Evolutionary conservation across 2,888 invertebrate species (phyloP).

Genomic region (Onthophagus sagittarius): DNA sequence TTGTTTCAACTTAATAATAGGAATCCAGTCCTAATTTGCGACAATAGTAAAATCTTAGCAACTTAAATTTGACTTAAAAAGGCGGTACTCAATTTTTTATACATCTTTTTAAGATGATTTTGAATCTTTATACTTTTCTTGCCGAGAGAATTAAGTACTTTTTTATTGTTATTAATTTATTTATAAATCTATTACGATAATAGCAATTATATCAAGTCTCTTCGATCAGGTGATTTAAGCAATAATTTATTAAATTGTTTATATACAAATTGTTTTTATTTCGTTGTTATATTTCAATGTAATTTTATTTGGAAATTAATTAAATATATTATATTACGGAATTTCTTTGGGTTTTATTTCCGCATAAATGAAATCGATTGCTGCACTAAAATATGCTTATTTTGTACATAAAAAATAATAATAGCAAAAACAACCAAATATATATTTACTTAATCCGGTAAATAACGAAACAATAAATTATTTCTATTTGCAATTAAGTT

Average conservation of each 20-base stretch:
- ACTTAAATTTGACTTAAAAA: neutral
- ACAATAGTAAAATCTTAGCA: conserved; percentile 1
- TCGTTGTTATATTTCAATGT: neutral
- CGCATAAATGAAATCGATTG: neutral
- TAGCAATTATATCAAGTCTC: neutral
- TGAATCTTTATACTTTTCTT: neutral
- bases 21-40: neutral
- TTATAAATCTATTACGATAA: neutral
- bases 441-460: neutral
- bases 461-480: neutral
- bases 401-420: neutral
- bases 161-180: neutral
- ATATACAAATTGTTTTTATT: neutral
- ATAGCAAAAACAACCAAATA: neutral
- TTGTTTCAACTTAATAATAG: neutral
- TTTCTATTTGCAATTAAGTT: neutral
- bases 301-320: neutral
- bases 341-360: too few species aligned
- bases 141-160: neutral
- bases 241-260: neutral
- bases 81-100: neutral
- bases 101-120: too few species aligned
- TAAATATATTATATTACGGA: neutral
- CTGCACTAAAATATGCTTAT: neutral
- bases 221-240: neutral